Base-by-base conservation (phyloP, 2,888 invertebrate genomes). In the Hypsopygia costalis region DNA sequence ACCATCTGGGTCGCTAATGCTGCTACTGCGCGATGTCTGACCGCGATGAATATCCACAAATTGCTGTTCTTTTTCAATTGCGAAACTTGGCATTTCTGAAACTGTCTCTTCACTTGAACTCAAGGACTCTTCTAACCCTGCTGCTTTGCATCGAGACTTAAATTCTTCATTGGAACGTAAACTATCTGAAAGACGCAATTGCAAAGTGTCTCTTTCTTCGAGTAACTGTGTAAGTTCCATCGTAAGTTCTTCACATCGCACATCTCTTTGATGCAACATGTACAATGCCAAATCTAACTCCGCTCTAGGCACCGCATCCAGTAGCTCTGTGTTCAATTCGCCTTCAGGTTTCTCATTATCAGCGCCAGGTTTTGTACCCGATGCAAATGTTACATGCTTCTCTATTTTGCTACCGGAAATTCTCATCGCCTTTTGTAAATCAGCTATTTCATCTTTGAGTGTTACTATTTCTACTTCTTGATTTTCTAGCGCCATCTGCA, bases 181-280 rank as follows among this genome's bases (percentile, higher is more conserved):
- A 6, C 95, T 93, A 63, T 95, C 95, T 0, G 96, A 96, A 5
- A 97, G 78, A 50, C 95, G 92, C 44, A 97, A 75, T 61, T 97
- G 97, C 38, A 97, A 75, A 0, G 94, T 94, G 64, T 97, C 97
- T 39, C 97, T 90, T 71, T 97, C 97, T 71, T 96, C 96, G 34
- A 97, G 76, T 33, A 97, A 79, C 71, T 93, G 94, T 51, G 94
- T 94, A 37, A 97, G 81, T 69, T 97, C 97, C 60, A 94, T 90
- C 0, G 96, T 96, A 44, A 97, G 87, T 72, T 97, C 96, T 63
- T 97, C 96, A 69, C 95, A 95, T 0, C 95, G 91, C 43, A 96
- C 94, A 55, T 97, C 96, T 49, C 96, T 90, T 63, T 96, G 95
- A 70, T 97, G 96, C 37, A 97, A 81, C 93, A 95, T 94, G 64